A percentile compares a stretch with the other conserved stretches of the same genome.
Evolutionary conservation across 2,113 vertebrate species (phyloP).

Genomic region (Myanophis thanlyinensis): DNA sequence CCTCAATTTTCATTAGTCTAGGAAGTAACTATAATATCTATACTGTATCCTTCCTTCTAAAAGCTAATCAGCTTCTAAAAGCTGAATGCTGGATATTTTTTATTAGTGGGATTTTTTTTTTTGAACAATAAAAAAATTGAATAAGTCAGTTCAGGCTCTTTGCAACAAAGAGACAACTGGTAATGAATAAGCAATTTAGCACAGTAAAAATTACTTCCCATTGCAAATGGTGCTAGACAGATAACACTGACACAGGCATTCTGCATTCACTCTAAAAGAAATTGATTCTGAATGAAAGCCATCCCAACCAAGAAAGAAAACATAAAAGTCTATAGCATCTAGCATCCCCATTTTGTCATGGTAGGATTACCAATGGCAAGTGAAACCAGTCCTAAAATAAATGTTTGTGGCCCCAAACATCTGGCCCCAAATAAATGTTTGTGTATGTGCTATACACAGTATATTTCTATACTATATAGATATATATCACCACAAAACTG

Average conservation of each 20-base stretch:
- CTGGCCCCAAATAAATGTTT: not conserved
- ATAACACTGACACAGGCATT: not conserved
- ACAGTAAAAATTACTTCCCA: not conserved
- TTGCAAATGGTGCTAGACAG: not conserved
- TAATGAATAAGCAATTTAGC: not conserved
- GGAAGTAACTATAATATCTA: not conserved
- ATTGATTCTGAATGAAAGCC: not conserved
- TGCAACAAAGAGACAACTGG: not conserved
- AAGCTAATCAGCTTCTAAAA: not conserved
- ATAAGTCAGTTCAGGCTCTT: not conserved
- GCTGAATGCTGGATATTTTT: not conserved
- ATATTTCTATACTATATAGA: too few species aligned
- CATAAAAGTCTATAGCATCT: not conserved
- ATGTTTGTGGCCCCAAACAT: too few species aligned
- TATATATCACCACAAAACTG: too few species aligned
- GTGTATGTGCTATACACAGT: not conserved
- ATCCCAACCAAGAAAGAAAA: not conserved
- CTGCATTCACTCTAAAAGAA: not conserved
- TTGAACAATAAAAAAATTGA: not conserved
- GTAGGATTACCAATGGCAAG: not conserved
- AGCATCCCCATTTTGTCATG: not conserved
- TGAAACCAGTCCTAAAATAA: not conserved
- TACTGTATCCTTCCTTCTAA: not conserved
- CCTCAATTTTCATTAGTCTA: not conserved
- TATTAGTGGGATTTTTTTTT: not conserved